Conservation (phyloP, 2,888 invertebrate genomes). For the Tipula lateralis region DNA sequence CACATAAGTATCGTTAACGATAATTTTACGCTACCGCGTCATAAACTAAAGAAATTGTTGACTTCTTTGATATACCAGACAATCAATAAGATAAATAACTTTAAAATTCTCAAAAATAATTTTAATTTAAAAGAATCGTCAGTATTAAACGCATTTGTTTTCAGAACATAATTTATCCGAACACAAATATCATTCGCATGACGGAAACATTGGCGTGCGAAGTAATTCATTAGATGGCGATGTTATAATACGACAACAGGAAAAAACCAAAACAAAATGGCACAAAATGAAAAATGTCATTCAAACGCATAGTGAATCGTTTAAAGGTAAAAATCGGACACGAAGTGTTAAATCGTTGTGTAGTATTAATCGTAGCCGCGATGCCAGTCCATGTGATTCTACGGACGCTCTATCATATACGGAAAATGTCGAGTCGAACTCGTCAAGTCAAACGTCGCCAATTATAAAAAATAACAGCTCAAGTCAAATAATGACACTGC, state of each 20-base stretch:
- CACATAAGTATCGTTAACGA: no score
- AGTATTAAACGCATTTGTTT: background rate
- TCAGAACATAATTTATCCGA: background rate
- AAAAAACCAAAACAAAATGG: constrained; percentile 68
- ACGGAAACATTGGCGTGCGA: constrained; percentile 34
- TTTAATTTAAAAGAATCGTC: background rate
- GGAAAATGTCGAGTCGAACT: constrained; percentile 30
- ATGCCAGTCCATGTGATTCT: constrained; percentile 37
- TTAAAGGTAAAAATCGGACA: constrained; percentile 35
- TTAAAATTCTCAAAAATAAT: background rate
- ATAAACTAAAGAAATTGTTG: no score
- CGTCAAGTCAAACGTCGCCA: background rate
- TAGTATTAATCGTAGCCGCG: constrained; percentile 35
- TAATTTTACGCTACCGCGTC: no score
- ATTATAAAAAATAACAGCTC: constrained; percentile 20
- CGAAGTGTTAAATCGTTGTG: constrained; percentile 36
- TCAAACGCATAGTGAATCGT: constrained; percentile 51
- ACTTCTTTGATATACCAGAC: no score
- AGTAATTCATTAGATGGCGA: constrained; percentile 43
- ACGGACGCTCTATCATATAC: constrained; percentile 34
- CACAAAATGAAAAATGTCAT: constrained; percentile 73
- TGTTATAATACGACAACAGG: constrained; percentile 30
- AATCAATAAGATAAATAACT: background rate
- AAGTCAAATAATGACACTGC: background rate
- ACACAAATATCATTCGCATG: background rate